These are phyloP conservation scores for Thymelicus lineola DNA, from an alignment of 2,888 invertebrate genomes.

Conservation along the genomic window DNA sequence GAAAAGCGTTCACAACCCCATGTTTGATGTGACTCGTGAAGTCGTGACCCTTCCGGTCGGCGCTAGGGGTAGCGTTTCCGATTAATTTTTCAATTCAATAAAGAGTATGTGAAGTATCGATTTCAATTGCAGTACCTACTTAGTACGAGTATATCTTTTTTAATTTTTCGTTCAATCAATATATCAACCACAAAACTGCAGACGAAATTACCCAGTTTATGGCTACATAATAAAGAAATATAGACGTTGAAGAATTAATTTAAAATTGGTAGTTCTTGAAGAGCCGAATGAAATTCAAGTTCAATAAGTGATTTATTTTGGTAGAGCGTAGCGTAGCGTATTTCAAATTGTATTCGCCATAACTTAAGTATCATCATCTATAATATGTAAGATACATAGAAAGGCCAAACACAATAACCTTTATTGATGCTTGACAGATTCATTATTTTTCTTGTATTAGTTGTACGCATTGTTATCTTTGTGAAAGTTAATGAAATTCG, in stretches of 20 bases:
- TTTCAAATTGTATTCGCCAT: neutral
- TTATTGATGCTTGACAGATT: conserved; percentile 14
- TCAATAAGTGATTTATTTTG: neutral
- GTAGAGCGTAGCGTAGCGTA: neutral
- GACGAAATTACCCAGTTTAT: too few relatives aligned
- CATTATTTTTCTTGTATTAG: conserved; percentile 13
- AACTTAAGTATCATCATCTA: neutral
- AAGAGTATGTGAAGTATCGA: conserved; percentile 17
- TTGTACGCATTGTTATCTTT: neutral
- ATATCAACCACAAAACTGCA: too few relatives aligned
- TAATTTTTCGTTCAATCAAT: too few relatives aligned
- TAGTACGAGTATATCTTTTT: too few relatives aligned
- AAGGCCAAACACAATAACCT: conserved; percentile 5
- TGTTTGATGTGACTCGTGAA: conserved; percentile 62
- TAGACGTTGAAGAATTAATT: too few relatives aligned
- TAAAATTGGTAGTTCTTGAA: too few relatives aligned
- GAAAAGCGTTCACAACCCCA: conserved; percentile 74
- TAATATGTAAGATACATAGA: neutral
- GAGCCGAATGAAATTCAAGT: too few relatives aligned
- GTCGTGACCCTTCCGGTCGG: conserved; percentile 75
- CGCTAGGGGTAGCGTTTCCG: conserved; percentile 41
- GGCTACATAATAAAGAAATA: too few relatives aligned
- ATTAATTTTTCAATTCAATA: conserved; percentile 30
- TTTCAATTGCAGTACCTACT: too few relatives aligned
- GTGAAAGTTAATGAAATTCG: neutral